Evolutionary conservation across 2,113 vertebrate species (phyloP).

Genomic region (Corydoras maculifer): DNA sequence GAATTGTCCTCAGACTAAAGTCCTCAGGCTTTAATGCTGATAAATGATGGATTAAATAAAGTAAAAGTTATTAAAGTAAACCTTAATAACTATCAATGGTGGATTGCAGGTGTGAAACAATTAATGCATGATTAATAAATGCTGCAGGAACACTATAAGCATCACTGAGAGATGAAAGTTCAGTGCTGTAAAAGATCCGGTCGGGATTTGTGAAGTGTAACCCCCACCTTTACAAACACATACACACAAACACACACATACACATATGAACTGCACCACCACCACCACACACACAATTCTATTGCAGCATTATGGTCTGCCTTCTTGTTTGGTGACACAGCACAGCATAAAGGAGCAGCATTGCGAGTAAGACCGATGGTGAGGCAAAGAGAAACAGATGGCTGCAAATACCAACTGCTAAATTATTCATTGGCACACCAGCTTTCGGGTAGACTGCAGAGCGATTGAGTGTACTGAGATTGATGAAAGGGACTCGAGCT

Average conservation of each 20-base stretch:
- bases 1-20: no score
- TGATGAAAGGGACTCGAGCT: conserved; percentile 36
- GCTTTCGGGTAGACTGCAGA: conserved; percentile 28
- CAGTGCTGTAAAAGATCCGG: not conserved
- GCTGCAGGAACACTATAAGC: not conserved
- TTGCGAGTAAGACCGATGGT: conserved; percentile 36
- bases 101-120: conserved; percentile 25
- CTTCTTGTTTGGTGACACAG: conserved; percentile 37
- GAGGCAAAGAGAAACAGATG: conserved; percentile 47
- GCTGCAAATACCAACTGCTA: conserved; percentile 44
- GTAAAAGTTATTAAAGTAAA: conserved; percentile 13
- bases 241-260: no score
- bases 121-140: conserved; percentile 9
- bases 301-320: conserved; percentile 17
- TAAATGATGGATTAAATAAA: conserved; percentile 8
- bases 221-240: not conserved
- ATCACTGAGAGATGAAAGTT: not conserved
- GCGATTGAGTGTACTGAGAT: conserved; percentile 35
- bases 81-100: conserved; percentile 1
- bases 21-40: not conserved
- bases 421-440: conserved; percentile 45
- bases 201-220: conserved; percentile 10
- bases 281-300: conserved; percentile 1
- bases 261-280: no score
- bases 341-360: conserved; percentile 28